Conservation (phyloP, 2,797 vertebrate species). For the Atherinosoma microstoma region DNA sequence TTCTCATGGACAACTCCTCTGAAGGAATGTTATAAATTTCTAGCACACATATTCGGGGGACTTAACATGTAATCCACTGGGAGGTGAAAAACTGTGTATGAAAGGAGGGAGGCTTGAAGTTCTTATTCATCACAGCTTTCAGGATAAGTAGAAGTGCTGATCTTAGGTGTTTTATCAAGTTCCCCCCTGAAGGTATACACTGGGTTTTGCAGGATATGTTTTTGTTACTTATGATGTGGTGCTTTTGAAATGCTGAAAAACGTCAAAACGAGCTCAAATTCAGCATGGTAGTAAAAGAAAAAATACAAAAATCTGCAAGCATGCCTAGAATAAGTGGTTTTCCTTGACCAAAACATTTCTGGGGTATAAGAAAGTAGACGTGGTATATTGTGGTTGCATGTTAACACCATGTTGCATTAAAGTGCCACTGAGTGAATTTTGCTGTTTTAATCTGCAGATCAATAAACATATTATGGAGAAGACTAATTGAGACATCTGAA, state of each 20-base stretch:
- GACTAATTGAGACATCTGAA: neutral
- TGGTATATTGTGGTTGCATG: neutral
- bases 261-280: conserved; percentile 33
- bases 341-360: conserved; percentile 1
- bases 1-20: conserved; percentile 52
- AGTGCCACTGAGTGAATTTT: neutral
- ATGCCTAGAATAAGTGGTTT: neutral
- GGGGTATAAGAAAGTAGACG: neutral
- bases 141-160: conserved; percentile 62
- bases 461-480: neutral
- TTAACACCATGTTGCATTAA: conserved; percentile 3
- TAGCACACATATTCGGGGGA: conserved; percentile 30
- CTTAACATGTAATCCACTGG: conserved; percentile 63
- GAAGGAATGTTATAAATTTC: conserved; percentile 60
- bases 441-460: neutral
- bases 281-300: conserved; percentile 1
- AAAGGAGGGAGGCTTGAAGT: conserved; percentile 27
- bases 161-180: conserved; percentile 54
- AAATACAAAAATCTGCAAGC: conserved; percentile 5
- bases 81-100: conserved; percentile 35
- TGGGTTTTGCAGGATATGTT: conserved; percentile 38
- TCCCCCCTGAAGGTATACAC: conserved; percentile 39
- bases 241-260: conserved; percentile 37
- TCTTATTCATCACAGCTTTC: conserved; percentile 56
- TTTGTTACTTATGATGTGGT: conserved; percentile 45